Conservation (phyloP, 1,140 invertebrate species). For the Aphaenogaster rudis region DNA sequence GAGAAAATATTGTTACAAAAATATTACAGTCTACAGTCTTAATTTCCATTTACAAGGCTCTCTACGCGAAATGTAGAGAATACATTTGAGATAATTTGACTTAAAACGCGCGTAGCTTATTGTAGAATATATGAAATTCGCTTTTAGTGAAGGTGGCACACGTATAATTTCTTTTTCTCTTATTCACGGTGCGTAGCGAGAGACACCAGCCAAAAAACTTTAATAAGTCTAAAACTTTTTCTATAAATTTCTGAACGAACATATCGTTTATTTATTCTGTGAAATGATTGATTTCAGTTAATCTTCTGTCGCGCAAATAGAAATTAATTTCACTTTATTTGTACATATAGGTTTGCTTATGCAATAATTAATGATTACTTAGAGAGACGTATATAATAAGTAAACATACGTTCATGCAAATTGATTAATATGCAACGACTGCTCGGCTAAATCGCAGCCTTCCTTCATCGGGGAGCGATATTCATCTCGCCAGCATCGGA, state of each 20-base stretch:
- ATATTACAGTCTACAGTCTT: not conserved
- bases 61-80: not conserved
- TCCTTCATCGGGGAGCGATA: conserved; percentile 1
- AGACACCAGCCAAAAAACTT: not conserved
- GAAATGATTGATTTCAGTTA: not conserved
- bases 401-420: conserved; percentile 26
- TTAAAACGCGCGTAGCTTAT: not conserved
- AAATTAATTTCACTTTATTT: not conserved
- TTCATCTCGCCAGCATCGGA: conserved; percentile 7
- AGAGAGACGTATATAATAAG: not conserved
- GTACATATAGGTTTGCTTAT: not conserved
- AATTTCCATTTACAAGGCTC: not conserved
- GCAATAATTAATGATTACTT: conserved; percentile 20
- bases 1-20: conserved; percentile 20
- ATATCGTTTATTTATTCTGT: not conserved
- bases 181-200: not conserved
- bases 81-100: conserved; percentile 1
- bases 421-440: conserved; percentile 17
- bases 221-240: not conserved
- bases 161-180: not conserved
- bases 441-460: conserved; percentile 29
- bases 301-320: not conserved
- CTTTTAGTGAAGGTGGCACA: not conserved
- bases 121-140: not conserved
- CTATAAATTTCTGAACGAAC: not conserved